Base-by-base conservation (phyloP, 2,113 vertebrate genomes). In the Lipotes vexillifer region DNA sequence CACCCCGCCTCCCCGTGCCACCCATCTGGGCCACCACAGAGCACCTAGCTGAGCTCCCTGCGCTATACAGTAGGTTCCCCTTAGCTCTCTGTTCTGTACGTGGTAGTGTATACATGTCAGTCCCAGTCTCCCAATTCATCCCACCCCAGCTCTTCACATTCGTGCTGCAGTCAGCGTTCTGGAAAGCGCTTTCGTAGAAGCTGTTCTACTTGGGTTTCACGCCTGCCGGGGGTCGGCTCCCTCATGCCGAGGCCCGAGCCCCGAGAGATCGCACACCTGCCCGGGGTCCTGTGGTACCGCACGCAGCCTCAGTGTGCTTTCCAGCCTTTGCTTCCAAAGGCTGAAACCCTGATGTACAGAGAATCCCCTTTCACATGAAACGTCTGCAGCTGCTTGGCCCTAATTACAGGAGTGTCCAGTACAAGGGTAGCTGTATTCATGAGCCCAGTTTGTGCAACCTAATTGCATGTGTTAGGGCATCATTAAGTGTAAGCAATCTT, bases 251-350 rank as follows among this genome's bases (percentile, higher is more conserved):
- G 38, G 69, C 65, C 63, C 3, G 20, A 69, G 87, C 72, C n/a
- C 8, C 38, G 71, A 69, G 88, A 21, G 36, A 21, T 14, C 3
- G 0, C 0, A 0, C 20, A 14, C 38, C 18, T n/a, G 31, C 33
- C 46, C 29, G 0, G 27, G 44, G 80, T 8, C 1, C 0, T 1
- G 1, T 0, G 1, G 15, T 5, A 0, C 2, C 2, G 4, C 12
- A 0, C 12, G 21, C 9, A 13, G 14, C 52, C 69, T 41, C 15
- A 0, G 63, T 38, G 69, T 13, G 11, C 71, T 49, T 17, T 29
- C 6, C 12, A 8, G 14, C 75, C 23, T 46, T 25, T 52, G 23
- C 14, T 57, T 36, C 31, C 38, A 0, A 18, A 68, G 77, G 15
- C 1, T 2, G 52, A n/a, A 29, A 2, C 4, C 63, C 69, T 17